Evolutionary conservation across 2,113 vertebrate species (phyloP), one percentile per base, ranked within the genome.

Genomic region (Dipodomys merriami): DNA sequence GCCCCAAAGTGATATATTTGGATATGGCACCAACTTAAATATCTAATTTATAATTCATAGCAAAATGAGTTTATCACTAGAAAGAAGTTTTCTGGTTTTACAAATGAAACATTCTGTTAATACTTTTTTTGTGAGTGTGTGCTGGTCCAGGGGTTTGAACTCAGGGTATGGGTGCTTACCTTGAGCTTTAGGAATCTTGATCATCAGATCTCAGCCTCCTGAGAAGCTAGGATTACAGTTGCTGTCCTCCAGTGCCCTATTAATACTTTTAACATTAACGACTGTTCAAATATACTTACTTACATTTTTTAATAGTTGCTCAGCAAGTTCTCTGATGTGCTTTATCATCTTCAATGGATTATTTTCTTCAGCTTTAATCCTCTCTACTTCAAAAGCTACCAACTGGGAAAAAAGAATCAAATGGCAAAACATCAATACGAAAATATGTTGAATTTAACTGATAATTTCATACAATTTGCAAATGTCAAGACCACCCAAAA

Each of bases 231-330:
- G 53, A 57, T 57, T 57, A 57, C 15, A 57, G 53, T 2, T 57
- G 15, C 3, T 15, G 53, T 11, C 53, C 53, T 4, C 15, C 53
- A 57, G 53, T 18, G 15, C 53, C 15, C 53, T 49, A 94, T 69
- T 91, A 86, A 67, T 90, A 92, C 68, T 81, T 2, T 10, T 7
- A 86, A 91, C 15, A 95, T 30, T 46, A 82, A 74, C 39, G 72
- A 85, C 10, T 89, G 8, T 79, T 64, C 91, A 78, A 23, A 97
- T 65, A 62, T 0, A 94, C 92, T 79, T 97, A 99, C 99, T 79
- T 97, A 99, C 99, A 93, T 99, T 99, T 98, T 98, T 99, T 96
- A 99, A 98, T 4, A 99, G 98, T 81, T 99, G 99, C 94, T 99
- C 99, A 19, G 99, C 99, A 95, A 99, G 98, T 95, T 99, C 99